Base-by-base conservation (phyloP, 2,888 invertebrate genomes). In the Euphydryas editha region DNA sequence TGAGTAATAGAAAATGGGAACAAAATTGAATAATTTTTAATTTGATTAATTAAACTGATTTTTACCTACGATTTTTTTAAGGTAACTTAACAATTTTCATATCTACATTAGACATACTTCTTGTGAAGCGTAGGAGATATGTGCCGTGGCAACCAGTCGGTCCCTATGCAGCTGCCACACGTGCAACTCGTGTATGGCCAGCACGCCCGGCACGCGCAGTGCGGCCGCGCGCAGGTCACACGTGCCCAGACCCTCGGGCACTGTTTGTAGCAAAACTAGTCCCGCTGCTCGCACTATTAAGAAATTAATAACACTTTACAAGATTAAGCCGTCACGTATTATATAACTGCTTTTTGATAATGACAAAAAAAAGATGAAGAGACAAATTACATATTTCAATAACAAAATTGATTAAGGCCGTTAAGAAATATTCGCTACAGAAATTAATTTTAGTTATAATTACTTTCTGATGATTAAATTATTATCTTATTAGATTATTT, bases 241-340 rank as follows among this genome's bases (percentile, higher is more conserved):
- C n/a, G 92, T 95, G 78, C 98, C 96, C 71, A 98, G 96, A 15
- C 97, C 96, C 75, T 95, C 96, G 0, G 99, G 98, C 67, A 98
- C 98, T 0, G 98, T 98, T 89, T 99, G 98, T 20, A 99, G 93
- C 0, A 98, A 93, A 77, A 98, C 97, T 63, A 97, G 87, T 5
- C 97, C 96, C 13, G 98, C 97, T 83, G 98, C 97, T 75, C 96
- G 96, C 95, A 98, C 98, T 98, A 89, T 24, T 54, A 15, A 30
- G 8, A 13, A 39, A 10, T 13, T 13, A 39, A n/a, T n/a, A n/a
- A n/a, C n/a, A n/a, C n/a, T n/a, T n/a, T n/a, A n/a, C n/a, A n/a
- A n/a, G 13, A 10, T 39, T 13, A 13, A 8, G 39, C 13, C 2
- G 13, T n/a, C n/a, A 39, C 8, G 10, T 2, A 2, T 39, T 10